phyloP scores from a whole-genome alignment of 2,888 invertebrate genomes.

The Chironomus riparius region DNA sequence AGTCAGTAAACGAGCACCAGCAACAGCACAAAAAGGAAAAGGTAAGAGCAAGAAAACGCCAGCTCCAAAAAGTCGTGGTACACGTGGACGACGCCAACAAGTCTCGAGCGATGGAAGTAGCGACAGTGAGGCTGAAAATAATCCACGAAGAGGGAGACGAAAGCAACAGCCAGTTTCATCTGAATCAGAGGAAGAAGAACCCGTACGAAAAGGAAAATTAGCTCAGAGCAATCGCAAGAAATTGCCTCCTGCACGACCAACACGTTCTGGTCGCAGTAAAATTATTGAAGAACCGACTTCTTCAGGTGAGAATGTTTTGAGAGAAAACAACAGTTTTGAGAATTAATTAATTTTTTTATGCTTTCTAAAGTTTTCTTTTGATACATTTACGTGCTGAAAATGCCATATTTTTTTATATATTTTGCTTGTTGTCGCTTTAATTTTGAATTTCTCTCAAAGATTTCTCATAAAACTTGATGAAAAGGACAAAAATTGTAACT shows the following conservation, averaged over 20 bases:
- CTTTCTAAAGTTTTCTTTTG: background rate
- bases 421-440: background rate
- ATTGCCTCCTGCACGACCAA: background rate
- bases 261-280: constrained; percentile 17
- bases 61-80: background rate
- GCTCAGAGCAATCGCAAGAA: constrained; percentile 11
- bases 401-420: background rate
- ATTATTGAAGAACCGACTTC: constrained; percentile 29
- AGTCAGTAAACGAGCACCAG: background rate
- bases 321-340: constrained; percentile 27
- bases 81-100: background rate
- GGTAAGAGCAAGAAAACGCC: background rate
- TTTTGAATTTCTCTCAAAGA: background rate
- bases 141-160: background rate
- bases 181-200: constrained; percentile 31
- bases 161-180: constrained; percentile 19
- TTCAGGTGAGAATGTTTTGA: constrained; percentile 23
- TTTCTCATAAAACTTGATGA: background rate
- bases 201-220: constrained; percentile 28
- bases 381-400: background rate
- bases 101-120: background rate
- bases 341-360: background rate
- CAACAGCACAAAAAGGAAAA: background rate
- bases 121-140: constrained; percentile 1
- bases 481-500: background rate